Base-by-base conservation (phyloP, 2,797 vertebrate genomes). In the Ambastaia sidthimunki region DNA sequence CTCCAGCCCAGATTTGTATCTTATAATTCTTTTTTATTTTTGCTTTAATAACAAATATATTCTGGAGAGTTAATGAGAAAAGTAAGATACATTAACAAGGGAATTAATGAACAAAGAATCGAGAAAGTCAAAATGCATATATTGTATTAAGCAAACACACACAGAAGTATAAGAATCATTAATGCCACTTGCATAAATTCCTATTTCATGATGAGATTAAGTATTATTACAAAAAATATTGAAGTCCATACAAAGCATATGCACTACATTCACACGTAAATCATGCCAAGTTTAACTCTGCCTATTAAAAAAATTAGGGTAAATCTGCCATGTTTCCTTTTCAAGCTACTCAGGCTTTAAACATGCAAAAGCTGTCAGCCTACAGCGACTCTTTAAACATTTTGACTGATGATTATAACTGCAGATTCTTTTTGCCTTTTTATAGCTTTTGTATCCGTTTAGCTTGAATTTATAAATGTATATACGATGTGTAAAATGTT, bases 161-260 rank as follows among this genome's bases (percentile, higher is more conserved):
- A 75, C 13, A 78, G 87, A 87, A 62, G 60, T 83, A 74, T 48
- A 77, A 25, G 4, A 82, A 25, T 85, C 86, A 82, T 84, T 87
- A 82, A 69, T 85, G 74, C 86, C 76, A 85, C 71, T 89, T 85
- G 85, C 87, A 87, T 82, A 69, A 82, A 87, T 66, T 82, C 81
- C 84, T 84, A 84, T 85, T 89, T 85, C 82, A 86, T 63, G 68
- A 84, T 47, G 63, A 68, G 34, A 74, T 79, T 13, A 55, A 41
- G 73, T 82, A 71, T 89, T 85, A 82, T 82, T 88, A 85, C 86
- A 86, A 87, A 86, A 69, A 85, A 80, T 76, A 80, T 74, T 80
- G 72, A 73, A 79, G 82, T 83, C 55, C 83, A 84, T 80, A 74
- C 74, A 79, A 88, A 87, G 83, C 84, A 82, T 84, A 83, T 84